phyloP scores from a whole-genome alignment of 2,888 invertebrate genomes.

The Macrostomum cliftonense region DNA sequence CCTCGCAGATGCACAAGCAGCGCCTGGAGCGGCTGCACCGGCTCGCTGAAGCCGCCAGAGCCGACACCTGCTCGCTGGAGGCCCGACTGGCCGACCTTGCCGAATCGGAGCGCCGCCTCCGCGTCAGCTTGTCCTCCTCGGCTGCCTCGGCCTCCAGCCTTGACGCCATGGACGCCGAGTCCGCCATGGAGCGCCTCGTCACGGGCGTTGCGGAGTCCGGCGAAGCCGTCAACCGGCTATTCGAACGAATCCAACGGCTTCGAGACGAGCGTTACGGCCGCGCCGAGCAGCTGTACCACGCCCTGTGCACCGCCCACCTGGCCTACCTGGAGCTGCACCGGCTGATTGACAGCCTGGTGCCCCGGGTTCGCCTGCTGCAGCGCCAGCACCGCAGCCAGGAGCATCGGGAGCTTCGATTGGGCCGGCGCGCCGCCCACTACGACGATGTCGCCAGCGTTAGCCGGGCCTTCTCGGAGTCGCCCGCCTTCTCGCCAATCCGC shows the following conservation, averaged over 20 bases:
- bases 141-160: conserved; percentile 27
- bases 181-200: conserved; percentile 21
- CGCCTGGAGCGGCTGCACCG: conserved; percentile 66
- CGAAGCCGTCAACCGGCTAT: conserved; percentile 66
- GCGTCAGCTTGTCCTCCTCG: background rate
- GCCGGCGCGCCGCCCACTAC: too few relatives aligned
- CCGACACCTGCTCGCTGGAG: conserved; percentile 77
- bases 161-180: conserved; percentile 79
- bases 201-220: conserved; percentile 27
- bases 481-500: too few relatives aligned
- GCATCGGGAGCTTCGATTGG: too few relatives aligned
- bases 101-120: conserved; percentile 28
- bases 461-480: too few relatives aligned
- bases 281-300: conserved; percentile 54
- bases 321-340: too few relatives aligned
- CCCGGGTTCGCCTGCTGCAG: too few relatives aligned
- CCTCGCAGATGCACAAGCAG: too few relatives aligned
- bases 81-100: conserved; percentile 66
- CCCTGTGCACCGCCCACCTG: conserved; percentile 39
- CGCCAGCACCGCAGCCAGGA: too few relatives aligned
- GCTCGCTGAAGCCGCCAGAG: conserved; percentile 68
- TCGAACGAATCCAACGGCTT: conserved; percentile 65
- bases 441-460: too few relatives aligned
- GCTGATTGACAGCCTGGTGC: too few relatives aligned
- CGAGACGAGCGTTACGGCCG: conserved; percentile 70